Percentiles rank a stretch among this genome's conserved stretches.
Conservation (phyloP, 2,888 invertebrate genomes). For the Trissoscelio sp. region DNA sequence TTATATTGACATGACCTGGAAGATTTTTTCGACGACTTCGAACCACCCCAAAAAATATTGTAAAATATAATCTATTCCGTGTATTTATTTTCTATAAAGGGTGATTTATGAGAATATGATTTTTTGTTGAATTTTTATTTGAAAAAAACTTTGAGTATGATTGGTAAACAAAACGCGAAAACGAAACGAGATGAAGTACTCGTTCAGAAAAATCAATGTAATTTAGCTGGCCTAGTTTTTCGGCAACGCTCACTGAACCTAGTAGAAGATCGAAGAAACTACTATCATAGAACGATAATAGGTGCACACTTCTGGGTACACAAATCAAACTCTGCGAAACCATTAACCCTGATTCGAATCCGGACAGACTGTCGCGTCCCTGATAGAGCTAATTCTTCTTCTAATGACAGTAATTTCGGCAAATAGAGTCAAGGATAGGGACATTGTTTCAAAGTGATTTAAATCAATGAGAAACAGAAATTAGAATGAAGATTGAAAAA, state of each 20-base stretch:
- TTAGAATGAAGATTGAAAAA: no score
- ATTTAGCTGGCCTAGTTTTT: slow-evolving; percentile 65
- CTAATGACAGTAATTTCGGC: slow-evolving; percentile 60
- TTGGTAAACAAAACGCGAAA: slow-evolving; percentile 28
- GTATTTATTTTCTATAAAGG: no score
- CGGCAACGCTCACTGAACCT: slow-evolving; percentile 49
- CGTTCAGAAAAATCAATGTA: slow-evolving; percentile 60
- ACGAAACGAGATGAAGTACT: slow-evolving; percentile 42
- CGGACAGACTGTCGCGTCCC: slow-evolving; percentile 39
- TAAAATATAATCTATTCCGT: no score
- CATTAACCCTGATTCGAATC: slow-evolving; percentile 63
- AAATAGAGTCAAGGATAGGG: slow-evolving; percentile 66
- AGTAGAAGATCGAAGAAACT: slow-evolving; percentile 61
- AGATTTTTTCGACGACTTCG: no score
- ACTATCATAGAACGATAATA: slow-evolving; percentile 61
- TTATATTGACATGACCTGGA: no score
- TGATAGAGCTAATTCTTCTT: slow-evolving; percentile 52
- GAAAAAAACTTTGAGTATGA: no score
- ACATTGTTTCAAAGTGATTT: background rate
- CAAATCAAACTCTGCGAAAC: slow-evolving; percentile 56
- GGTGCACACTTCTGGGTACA: no score
- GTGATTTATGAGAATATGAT: background rate
- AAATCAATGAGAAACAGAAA: no score
- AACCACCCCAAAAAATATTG: no score
- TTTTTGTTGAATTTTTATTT: background rate